Base-by-base conservation (phyloP, 2,888 invertebrate species). In the Ypsolopha scabrella region DNA sequence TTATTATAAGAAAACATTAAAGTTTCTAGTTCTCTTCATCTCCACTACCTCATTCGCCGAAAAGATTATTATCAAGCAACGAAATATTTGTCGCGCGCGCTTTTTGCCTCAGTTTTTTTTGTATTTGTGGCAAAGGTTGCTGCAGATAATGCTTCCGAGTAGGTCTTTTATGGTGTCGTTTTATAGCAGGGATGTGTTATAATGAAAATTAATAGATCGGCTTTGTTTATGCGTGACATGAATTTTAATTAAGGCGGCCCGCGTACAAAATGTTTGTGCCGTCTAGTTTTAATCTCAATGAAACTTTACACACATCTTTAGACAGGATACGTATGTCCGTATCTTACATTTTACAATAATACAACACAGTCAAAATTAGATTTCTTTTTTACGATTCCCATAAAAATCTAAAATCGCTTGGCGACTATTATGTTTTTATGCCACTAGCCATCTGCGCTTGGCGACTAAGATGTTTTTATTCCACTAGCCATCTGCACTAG, bases 121-220 rank as follows among this genome's bases (percentile, higher is more conserved):
- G 1, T 35, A 38, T 35, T 35, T 14, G 13, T n/a, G 47, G 54
- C 54, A 56, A 55, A 52, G 55, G 54, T 53, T 39, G 46, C 24
- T 24, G 24, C 24, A 24, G 6, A 13, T 49, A 39, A 34, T 11
- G 24, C 44, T 41, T 24, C 9, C 24, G 48, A 39, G 41, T 45
- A 36, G 9, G 36, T 11, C 37, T 10, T 11, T 39, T 24, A 49
- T 49, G 41, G 50, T 60, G 57, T 63, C 60, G 60, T 56, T 51
- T 59, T 60, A 63, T 62, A 58, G 54, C 61, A 60, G 56, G 56
- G 54, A 53, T 57, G 55, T 51, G 50, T 59, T 59, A 65, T 63
- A 62, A 58, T 55, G 52, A 52, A 58, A 58, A 62, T 60, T 60
- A 60, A 61, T 62, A 57, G 58, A 4, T 24, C 24, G 24, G 24